These are phyloP conservation scores for Tragelaphus oryx DNA, from an alignment of 2,797 vertebrate genomes.

Conservation along the genomic window DNA sequence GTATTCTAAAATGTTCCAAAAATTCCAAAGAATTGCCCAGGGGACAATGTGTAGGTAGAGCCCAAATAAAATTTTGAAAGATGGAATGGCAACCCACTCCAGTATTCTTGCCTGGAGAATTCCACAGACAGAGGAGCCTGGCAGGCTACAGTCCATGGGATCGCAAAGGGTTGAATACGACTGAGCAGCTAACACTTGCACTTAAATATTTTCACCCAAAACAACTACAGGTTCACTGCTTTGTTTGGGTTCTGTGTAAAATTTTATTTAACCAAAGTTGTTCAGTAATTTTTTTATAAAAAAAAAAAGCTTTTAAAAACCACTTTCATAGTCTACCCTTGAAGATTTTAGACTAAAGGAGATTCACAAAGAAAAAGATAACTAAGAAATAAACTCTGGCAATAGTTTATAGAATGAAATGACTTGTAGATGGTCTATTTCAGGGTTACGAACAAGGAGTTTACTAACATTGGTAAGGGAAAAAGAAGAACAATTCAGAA, in stretches of 20 bases:
- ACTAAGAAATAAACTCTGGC: not conserved
- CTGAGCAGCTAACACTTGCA: not conserved
- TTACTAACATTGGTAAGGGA: not conserved
- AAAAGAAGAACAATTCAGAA: not conserved
- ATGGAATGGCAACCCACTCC: not conserved
- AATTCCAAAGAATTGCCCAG: not conserved
- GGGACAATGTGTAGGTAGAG: not conserved
- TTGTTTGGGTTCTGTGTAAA: not conserved
- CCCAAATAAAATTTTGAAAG: not conserved
- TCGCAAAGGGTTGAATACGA: accelerated
- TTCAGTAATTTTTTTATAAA: not conserved
- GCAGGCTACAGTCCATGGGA: not conserved
- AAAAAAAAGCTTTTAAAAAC: not conserved
- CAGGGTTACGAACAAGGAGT: not conserved
- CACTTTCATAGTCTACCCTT: not conserved
- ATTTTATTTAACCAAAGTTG: not conserved
- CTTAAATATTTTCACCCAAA: slow-evolving; percentile 1
- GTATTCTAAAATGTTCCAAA: not conserved
- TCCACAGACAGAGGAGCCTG: not conserved
- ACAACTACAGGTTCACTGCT: not conserved
- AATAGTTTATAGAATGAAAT: not conserved
- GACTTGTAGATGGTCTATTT: not conserved
- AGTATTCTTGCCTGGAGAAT: not conserved
- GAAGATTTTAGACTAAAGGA: not conserved
- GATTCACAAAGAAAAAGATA: not conserved